Percentiles rank a stretch among this genome's conserved stretches.
Conservation (phyloP, 2,888 invertebrate genomes). For the Netelia melanura region DNA sequence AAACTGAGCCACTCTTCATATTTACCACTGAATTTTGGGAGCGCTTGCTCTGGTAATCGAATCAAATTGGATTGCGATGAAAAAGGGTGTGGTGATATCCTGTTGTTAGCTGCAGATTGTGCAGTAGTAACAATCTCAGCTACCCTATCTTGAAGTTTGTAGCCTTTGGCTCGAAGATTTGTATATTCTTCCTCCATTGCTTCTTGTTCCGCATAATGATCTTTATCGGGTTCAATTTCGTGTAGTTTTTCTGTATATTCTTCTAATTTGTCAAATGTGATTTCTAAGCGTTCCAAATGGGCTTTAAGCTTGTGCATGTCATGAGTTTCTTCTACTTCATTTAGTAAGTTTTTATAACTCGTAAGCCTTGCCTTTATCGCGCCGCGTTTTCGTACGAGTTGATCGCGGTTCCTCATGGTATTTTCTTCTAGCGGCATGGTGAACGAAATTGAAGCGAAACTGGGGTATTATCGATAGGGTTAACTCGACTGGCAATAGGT, state of each 20-base stretch:
- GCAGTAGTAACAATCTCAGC: background rate
- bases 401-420: background rate
- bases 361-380: slow-evolving; percentile 12
- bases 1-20: slow-evolving; percentile 22
- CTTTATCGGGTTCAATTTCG: slow-evolving; percentile 1
- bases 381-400: slow-evolving; percentile 25
- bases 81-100: too few species aligned
- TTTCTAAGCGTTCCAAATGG: slow-evolving; percentile 4
- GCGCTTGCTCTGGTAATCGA: slow-evolving; percentile 14
- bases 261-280: background rate
- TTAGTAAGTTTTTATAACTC: background rate
- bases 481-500: too few species aligned
- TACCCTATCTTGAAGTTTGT: background rate
- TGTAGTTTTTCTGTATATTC: background rate
- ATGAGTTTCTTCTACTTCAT: background rate
- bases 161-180: background rate
- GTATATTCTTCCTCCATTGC: slow-evolving; percentile 2
- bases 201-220: slow-evolving; percentile 1
- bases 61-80: too few species aligned
- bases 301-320: background rate
- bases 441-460: too few species aligned
- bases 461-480: too few species aligned
- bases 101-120: background rate
- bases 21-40: slow-evolving; percentile 6
- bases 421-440: too few species aligned